Base-by-base conservation (phyloP, 2,888 invertebrate species). In the Plutella xylostella region DNA sequence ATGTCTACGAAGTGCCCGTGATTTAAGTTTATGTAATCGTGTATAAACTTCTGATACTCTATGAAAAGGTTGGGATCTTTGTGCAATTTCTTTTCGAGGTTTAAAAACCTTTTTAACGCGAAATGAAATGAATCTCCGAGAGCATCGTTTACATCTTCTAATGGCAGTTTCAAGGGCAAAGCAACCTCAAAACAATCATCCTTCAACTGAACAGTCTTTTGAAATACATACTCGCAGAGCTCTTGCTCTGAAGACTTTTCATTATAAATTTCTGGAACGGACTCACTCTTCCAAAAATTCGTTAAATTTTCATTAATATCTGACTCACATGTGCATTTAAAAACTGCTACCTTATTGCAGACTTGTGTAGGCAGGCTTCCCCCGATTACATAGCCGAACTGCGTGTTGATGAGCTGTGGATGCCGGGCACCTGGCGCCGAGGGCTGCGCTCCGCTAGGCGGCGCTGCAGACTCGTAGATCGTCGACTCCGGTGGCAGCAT, bases 1-100 rank as follows among this genome's bases (percentile, higher is more conserved):
- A 48, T 28, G 21, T 51, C 33, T 12, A 45, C 15, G 28, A 37
- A 45, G 4, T 45, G 43, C 9, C 31, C 51, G 39, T 51, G 51
- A 14, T 34, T 41, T 7, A 46, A 33, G 0, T 42, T 33, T 4
- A 47, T 12, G 45, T 46, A 47, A n/a, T 51, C 43, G 21, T 48
- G 19, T n/a, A 51, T 47, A 21, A n/a, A n/a, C n/a, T n/a, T n/a
- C n/a, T n/a, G n/a, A n/a, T n/a, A n/a, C n/a, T n/a, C n/a, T n/a
- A n/a, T n/a, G n/a, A n/a, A n/a, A n/a, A n/a, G n/a, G n/a, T n/a
- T n/a, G n/a, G 48, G 42, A 3, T 48, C 43, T 18, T 42, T 11
- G 37, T 52, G 49, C 14, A 43, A 20, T 17, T n/a, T 14, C 19
- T 45, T 38, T 20, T 38, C 37, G 12, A 20, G 21, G n/a, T 19